Evolutionary conservation across 2,113 vertebrate species (phyloP).

Genomic region (Mola mola): DNA sequence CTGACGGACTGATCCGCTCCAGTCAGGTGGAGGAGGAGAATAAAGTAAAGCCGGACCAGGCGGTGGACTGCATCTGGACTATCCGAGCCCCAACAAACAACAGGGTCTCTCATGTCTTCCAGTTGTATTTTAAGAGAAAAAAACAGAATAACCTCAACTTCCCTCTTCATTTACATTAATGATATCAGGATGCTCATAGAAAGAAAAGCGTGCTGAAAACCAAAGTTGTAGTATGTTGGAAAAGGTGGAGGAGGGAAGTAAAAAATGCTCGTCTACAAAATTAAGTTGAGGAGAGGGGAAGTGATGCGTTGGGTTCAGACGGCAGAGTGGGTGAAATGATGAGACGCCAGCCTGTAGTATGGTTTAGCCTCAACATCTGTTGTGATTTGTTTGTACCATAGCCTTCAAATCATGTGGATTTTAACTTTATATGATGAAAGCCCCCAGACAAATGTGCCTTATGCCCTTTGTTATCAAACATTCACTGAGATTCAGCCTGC

Average conservation of each 20-base stretch:
- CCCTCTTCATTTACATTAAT: neutral
- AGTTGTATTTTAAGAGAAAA: neutral
- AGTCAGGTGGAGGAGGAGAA: slow-evolving; percentile 95
- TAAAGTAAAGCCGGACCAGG: slow-evolving; percentile 91
- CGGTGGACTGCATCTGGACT: slow-evolving; percentile 97
- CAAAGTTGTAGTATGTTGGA: too few species aligned
- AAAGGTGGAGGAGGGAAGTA: neutral
- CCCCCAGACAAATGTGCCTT: neutral
- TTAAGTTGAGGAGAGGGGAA: neutral
- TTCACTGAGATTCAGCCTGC: neutral
- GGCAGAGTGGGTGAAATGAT: slow-evolving; percentile 8
- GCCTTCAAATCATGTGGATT: slow-evolving; percentile 2
- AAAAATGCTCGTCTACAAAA: neutral
- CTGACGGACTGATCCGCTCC: slow-evolving; percentile 92
- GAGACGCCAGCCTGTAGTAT: slow-evolving; percentile 8
- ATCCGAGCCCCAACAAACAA: slow-evolving; percentile 91
- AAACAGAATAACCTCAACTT: neutral
- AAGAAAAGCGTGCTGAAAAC: neutral
- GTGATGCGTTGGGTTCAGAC: slow-evolving; percentile 14
- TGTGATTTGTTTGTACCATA: slow-evolving; percentile 8
- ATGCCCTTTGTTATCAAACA: neutral
- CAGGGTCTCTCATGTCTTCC: slow-evolving; percentile 79
- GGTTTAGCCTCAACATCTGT: slow-evolving; percentile 9
- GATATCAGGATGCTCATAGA: neutral
- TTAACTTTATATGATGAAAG: neutral